These are phyloP conservation scores for Apamea epomidion DNA, from an alignment of 2,888 invertebrate genomes.

Conservation along the genomic window DNA sequence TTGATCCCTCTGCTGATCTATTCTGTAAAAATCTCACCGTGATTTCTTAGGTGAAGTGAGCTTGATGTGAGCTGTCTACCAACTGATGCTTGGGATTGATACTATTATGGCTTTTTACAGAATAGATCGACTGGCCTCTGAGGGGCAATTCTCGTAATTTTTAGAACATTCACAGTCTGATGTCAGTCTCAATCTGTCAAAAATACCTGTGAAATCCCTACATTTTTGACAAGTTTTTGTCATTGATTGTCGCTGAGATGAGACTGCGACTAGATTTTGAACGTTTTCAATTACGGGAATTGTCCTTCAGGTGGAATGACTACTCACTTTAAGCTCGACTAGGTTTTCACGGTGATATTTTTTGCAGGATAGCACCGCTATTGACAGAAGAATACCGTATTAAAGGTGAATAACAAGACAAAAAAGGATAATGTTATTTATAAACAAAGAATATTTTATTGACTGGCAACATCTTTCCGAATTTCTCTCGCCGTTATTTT, in stretches of 20 bases:
- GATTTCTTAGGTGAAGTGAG: too few relatives aligned
- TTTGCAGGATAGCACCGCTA: background rate
- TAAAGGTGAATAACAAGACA: background rate
- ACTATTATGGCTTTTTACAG: too few relatives aligned
- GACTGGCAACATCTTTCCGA: background rate
- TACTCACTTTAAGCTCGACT: too few relatives aligned
- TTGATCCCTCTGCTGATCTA: too few relatives aligned
- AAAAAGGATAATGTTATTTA: background rate
- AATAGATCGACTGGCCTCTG: too few relatives aligned
- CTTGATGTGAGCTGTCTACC: too few relatives aligned
- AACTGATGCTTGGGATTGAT: too few relatives aligned
- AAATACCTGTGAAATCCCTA: background rate
- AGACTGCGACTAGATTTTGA: background rate
- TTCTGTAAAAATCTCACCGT: too few relatives aligned
- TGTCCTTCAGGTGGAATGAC: background rate
- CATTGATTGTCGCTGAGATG: background rate
- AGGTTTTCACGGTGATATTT: background rate
- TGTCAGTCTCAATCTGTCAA: too few relatives aligned
- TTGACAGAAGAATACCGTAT: conserved; percentile 18
- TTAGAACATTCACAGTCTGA: too few relatives aligned
- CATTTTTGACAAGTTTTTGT: background rate
- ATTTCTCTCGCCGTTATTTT: background rate
- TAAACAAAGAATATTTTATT: conserved; percentile 15
- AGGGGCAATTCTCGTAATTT: too few relatives aligned
- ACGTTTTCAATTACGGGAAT: background rate